These are phyloP conservation scores for Adela reaumurella DNA, from an alignment of 2,888 invertebrate species.

Conservation along the genomic window DNA sequence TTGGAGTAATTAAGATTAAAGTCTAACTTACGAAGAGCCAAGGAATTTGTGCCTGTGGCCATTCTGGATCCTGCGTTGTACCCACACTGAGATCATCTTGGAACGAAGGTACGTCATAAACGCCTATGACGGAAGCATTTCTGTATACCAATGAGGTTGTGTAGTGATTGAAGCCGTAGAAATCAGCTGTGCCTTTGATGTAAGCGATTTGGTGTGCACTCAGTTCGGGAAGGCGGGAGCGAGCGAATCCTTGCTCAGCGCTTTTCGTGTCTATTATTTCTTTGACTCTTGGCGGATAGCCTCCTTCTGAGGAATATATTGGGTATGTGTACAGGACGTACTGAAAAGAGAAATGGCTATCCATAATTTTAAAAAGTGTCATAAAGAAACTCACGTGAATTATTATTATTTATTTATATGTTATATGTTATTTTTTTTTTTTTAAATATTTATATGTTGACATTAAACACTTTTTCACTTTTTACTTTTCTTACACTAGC, in stretches of 20 bases:
- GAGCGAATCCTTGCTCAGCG: not conserved
- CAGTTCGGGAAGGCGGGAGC: not conserved
- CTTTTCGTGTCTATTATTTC: not conserved
- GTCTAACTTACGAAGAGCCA: slow-evolving; percentile 14
- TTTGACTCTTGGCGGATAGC: not conserved
- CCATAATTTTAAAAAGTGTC: too few species aligned
- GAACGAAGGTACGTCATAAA: slow-evolving; percentile 12
- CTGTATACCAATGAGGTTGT: slow-evolving; percentile 17
- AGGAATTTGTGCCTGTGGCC: slow-evolving; percentile 11
- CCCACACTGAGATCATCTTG: slow-evolving; percentile 14
- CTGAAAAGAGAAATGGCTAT: slow-evolving; percentile 8
- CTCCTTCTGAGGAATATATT: not conserved
- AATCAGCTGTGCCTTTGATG: slow-evolving; percentile 14
- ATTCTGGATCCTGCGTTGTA: slow-evolving; percentile 15
- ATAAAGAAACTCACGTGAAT: not conserved
- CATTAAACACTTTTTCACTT: too few species aligned
- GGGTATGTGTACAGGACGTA: slow-evolving; percentile 13
- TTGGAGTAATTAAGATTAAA: too few species aligned
- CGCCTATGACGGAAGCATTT: slow-evolving; percentile 13
- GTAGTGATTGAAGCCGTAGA: slow-evolving; percentile 15
- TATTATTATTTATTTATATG: too few species aligned
- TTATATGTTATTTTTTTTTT: too few species aligned
- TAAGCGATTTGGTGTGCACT: not conserved
- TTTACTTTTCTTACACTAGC: too few species aligned
- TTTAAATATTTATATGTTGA: too few species aligned